Evolutionary conservation across 2,113 vertebrate genomes (phyloP), one percentile per base, ranked within the genome.

Genomic region (Phyllostomus hastatus): DNA sequence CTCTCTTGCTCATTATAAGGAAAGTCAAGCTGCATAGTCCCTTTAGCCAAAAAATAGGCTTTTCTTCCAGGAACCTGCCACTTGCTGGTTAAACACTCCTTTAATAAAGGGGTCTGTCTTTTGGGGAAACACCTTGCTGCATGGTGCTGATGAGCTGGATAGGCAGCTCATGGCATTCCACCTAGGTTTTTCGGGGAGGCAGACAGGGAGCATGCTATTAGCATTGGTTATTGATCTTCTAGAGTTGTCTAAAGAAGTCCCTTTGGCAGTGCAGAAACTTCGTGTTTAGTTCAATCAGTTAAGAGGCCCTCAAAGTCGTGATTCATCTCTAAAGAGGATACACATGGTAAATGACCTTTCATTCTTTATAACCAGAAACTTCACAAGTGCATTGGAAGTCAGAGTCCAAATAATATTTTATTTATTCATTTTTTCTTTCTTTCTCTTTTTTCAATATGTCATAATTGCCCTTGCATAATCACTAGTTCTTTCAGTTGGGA

Each of bases 21-120:
- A 98, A 96, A 87, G 86, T 94, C 95, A 97, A 95, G 97, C 90
- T 94, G 96, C 98, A 98, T 83, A 82, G 93, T 92, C 6, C 11
- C 90, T 97, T 96, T 97, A 61, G 95, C 83, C 97, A 75, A 87
- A 1, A 95, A 95, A 11, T 28, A 61, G 59, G 61, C 89, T 98
- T 97, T 48, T 73, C 4, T 96, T 69, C 88, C 10, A 4, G 82
- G 97, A 94, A 85, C 79, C 93, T 97, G 90, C 26, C 46, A 79
- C 64, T 95, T 64, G 59, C 59, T 97, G 70, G 54, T 84, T 22
- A 2, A 97, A 97, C 92, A 72, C 0, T 4, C 7, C 59, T 59
- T 95, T 64, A 87, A 66, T 66, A 95, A 75, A 88, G 28, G 1
- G 3, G 8, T 64, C 15, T 98, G 19, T 85, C 28, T 97, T 97